Percentiles rank a stretch among this genome's conserved stretches.
phyloP scores from a whole-genome alignment of 2,797 vertebrate genomes.

The Peromyscus melanophrys region DNA sequence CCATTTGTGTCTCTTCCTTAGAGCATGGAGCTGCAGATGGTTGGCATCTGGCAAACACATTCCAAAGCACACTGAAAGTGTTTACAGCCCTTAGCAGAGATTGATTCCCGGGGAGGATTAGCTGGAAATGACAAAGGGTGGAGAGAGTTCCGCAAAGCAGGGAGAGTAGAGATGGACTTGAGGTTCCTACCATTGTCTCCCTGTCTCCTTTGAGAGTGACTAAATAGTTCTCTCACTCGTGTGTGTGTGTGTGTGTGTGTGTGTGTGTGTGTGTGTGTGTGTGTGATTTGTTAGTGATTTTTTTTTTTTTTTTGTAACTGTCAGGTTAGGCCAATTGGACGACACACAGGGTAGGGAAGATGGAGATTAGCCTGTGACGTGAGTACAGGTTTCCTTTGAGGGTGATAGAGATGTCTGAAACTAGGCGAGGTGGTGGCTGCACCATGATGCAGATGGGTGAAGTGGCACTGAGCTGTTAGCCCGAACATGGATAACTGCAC shows the following conservation, averaged over 20 bases:
- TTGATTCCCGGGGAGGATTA: background rate
- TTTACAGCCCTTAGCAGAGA: background rate
- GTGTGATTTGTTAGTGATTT: background rate
- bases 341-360: background rate
- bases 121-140: background rate
- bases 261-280: background rate
- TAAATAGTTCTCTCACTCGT: background rate
- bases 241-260: background rate
- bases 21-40: rapidly evolving
- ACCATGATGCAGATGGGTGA: rapidly evolving
- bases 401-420: background rate
- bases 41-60: rapidly evolving
- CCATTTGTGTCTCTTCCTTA: background rate
- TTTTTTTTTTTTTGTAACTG: background rate
- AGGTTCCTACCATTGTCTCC: rapidly evolving
- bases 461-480: no score
- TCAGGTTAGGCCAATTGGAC: background rate
- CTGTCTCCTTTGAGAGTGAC: background rate
- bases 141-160: background rate
- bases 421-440: rapidly evolving
- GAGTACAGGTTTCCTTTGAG: rapidly evolving
- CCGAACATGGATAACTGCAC: background rate
- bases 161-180: rapidly evolving
- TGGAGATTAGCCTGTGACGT: no score
- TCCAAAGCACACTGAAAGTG: background rate